Conservation (phyloP, 2,888 invertebrate species). For the Cheilosia grossa region DNA sequence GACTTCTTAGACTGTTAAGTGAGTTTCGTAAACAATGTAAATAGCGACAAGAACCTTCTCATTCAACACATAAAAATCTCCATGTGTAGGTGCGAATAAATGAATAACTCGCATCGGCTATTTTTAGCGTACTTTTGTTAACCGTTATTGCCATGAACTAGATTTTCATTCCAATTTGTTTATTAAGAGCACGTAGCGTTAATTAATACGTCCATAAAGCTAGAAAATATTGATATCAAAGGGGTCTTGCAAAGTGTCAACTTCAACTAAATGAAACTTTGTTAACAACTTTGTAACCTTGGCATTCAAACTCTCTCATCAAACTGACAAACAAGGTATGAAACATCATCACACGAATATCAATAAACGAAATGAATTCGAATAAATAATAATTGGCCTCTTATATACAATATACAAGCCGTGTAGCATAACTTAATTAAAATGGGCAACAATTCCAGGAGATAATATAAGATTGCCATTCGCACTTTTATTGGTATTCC, state of each 20-base stretch:
- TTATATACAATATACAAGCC: conserved; percentile 26
- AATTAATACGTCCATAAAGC: conserved; percentile 34
- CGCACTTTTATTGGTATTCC: background rate
- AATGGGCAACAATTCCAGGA: conserved; percentile 29
- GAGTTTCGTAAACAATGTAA: background rate
- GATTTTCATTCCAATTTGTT: background rate
- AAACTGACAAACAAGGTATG: background rate
- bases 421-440: conserved; percentile 58
- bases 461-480: conserved; percentile 15
- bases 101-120: conserved; percentile 24
- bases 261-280: background rate
- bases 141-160: conserved; percentile 38
- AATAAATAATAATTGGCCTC: conserved; percentile 27
- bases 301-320: conserved; percentile 32
- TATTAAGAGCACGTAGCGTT: conserved; percentile 11
- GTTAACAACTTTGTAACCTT: conserved; percentile 32
- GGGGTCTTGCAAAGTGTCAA: conserved; percentile 3
- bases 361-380: conserved; percentile 39
- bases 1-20: conserved; percentile 2
- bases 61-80: background rate
- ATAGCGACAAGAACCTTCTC: background rate
- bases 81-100: conserved; percentile 47
- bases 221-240: background rate
- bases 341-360: conserved; percentile 17
- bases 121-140: conserved; percentile 39